Base-by-base conservation (phyloP, 2,888 invertebrate genomes). In the Eledona agricola region DNA sequence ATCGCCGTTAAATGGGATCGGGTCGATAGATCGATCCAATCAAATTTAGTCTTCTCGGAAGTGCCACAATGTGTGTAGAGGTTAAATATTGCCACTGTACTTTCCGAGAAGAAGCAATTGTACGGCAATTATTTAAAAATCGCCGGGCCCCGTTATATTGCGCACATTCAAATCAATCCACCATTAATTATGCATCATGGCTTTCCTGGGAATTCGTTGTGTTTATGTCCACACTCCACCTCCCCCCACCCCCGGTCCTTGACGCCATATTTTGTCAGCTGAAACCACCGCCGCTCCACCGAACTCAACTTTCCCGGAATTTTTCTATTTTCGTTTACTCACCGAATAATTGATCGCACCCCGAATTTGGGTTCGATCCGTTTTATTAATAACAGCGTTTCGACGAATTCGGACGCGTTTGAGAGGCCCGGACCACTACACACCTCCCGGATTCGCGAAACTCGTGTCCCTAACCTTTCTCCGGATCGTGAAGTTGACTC, bases 151-250 rank as follows among this genome's bases (percentile, higher is more conserved):
- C 45, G 45, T 32, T 46, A 46, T 46, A 46, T 2, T 19, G 32
- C 46, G 25, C 37, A 37, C 40, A 50, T 50, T 40, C 38, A 49
- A 50, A 50, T 50, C 40, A 40, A 50, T 40, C 32, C 25, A 3
- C 9, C 15, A 31, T 50, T 40, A 50, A 50, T 31, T 50, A 50
- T 50, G 31, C 15, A 50, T 50, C 31, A 19, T 22, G 28, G 23
- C 6, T 23, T 40, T 50, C 31, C 34, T 4, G 16, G 50, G 34
- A 40, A 46, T 37, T n/a, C 7, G 16, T 29, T 38, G 40, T 50
- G 40, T 50, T 50, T 50, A 32, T 40, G 32, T 38, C 7, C 43
- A 29, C 10, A 22, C 5, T 19, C 5, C n/a, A n/a, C n/a, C n/a
- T n/a, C n/a, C n/a, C n/a, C n/a, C n/a, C n/a, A n/a, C n/a, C n/a